Conservation (phyloP, 2,888 invertebrate genomes). For the Pseudoips prasinana region DNA sequence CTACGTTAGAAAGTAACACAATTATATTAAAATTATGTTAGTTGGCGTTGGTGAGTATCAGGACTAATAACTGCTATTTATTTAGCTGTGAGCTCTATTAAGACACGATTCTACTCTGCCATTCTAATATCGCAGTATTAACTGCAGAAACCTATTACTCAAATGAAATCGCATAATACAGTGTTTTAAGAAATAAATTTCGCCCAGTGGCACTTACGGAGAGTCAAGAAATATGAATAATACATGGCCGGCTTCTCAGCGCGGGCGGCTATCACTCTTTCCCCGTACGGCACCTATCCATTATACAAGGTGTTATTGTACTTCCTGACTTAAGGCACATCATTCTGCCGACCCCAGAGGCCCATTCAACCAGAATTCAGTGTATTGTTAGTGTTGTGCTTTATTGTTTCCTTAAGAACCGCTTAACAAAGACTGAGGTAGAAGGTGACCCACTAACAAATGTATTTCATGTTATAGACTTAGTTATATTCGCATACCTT, state of each 20-base stretch:
- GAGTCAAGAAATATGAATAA: conserved; percentile 47
- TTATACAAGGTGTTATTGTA: conserved; percentile 40
- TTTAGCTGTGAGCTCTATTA: too few species aligned
- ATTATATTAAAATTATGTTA: too few species aligned
- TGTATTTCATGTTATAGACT: conserved; percentile 14
- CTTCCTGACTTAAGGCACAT: conserved; percentile 22
- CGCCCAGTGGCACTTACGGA: conserved; percentile 23
- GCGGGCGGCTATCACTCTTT: conserved; percentile 45
- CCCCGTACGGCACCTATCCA: conserved; percentile 28
- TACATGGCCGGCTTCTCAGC: conserved; percentile 38
- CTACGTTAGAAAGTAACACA: too few species aligned
- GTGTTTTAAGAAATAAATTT: conserved; percentile 51
- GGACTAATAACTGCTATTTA: too few species aligned
- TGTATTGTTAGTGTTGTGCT: conserved; percentile 36
- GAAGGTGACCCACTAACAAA: conserved; percentile 22
- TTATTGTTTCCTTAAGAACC: conserved; percentile 37
- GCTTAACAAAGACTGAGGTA: conserved; percentile 19
- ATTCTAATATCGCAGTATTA: too few species aligned
- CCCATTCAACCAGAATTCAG: conserved; percentile 36
- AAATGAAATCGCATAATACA: conserved; percentile 43
- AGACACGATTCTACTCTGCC: too few species aligned
- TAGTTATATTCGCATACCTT: conserved; percentile 28
- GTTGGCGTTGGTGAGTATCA: too few species aligned
- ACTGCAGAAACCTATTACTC: conserved; percentile 27
- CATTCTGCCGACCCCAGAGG: conserved; percentile 29